A percentile compares a stretch with the other conserved stretches of the same genome.
Evolutionary conservation across 2,888 invertebrate genomes (phyloP).

Genomic region (Lymantria dispar): DNA sequence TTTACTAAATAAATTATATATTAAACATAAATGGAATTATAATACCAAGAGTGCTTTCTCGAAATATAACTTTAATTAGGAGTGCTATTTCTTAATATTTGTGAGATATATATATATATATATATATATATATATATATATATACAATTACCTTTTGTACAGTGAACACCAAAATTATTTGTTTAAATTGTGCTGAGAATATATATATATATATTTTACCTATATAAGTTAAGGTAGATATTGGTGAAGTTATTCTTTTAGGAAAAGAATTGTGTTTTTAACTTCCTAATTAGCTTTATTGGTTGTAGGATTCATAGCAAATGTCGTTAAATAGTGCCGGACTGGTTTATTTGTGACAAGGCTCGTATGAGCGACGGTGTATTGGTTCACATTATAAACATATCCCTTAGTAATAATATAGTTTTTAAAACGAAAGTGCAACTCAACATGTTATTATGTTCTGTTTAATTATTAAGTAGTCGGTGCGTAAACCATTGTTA

Average conservation of each 20-base stretch:
- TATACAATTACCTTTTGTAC: slow-evolving; percentile 43
- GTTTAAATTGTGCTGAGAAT: slow-evolving; percentile 48
- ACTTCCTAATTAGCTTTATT: slow-evolving; percentile 61
- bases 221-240: slow-evolving; percentile 45
- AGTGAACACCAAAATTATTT: slow-evolving; percentile 54
- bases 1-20: slow-evolving; percentile 31
- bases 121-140: no score
- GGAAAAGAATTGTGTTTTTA: slow-evolving; percentile 75
- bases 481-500: slow-evolving; percentile 32
- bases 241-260: slow-evolving; percentile 74
- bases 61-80: slow-evolving; percentile 56
- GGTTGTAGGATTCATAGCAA: slow-evolving; percentile 33
- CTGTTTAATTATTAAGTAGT: slow-evolving; percentile 28
- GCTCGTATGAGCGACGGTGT: slow-evolving; percentile 16
- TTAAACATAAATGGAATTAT: slow-evolving; percentile 30
- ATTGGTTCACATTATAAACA: slow-evolving; percentile 23
- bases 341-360: slow-evolving; percentile 19
- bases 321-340: slow-evolving; percentile 27
- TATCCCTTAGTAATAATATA: slow-evolving; percentile 34
- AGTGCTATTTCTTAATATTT: slow-evolving; percentile 47
- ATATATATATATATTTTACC: slow-evolving; percentile 50
- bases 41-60: slow-evolving; percentile 74
- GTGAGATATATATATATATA: no score
- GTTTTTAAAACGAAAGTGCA: slow-evolving; percentile 27
- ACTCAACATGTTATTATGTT: slow-evolving; percentile 20